Base-by-base conservation (phyloP, 2,113 vertebrate species). In the Rafetus swinhoei region DNA sequence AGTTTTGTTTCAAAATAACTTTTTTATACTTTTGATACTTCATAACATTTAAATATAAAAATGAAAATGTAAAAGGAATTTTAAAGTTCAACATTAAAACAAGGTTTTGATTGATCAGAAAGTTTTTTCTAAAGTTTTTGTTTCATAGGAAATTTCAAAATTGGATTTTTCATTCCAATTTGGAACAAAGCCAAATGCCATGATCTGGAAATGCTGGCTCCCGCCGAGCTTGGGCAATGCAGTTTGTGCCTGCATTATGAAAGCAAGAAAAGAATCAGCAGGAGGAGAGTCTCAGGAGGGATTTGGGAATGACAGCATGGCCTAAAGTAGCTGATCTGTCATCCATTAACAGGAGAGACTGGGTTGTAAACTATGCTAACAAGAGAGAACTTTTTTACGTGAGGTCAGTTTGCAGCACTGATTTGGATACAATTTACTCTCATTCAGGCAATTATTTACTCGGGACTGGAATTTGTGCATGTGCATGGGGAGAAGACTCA, bases 311-410 rank as follows among this genome's bases (percentile, higher is more conserved):
- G 97, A 97, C 87, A 95, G 95, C 92, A 90, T 93, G 97, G 96
- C 95, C 89, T 91, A 96, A 97, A 98, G 74, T 92, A 97, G 96
- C 96, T 97, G 97, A 97, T 92, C 94, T 95, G 94, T 93, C 95
- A 93, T 97, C 93, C 91, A 96, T 98, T 98, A 91, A 91, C 88
- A 96, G 94, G 95, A 95, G 97, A 96, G 79, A 95, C 95, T 89
- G 76, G 79, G 94, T 97, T 90, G 88, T 93, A 81, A 95, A 90
- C 39, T 2, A 76, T 25, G 80, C 97, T 88, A 89, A 93, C 93
- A 85, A 92, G 96, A 93, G 93, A 88, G 96, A 95, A 96, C 94
- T 94, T 87, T 93, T 95, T 96, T 90, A 77, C 72, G 50, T 85
- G 52, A 15, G 13, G 35, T 45, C 52, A 9, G 62, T 86, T 94